Evolutionary conservation across 2,888 invertebrate genomes (phyloP).

Genomic region (Noctua fimbriata): DNA sequence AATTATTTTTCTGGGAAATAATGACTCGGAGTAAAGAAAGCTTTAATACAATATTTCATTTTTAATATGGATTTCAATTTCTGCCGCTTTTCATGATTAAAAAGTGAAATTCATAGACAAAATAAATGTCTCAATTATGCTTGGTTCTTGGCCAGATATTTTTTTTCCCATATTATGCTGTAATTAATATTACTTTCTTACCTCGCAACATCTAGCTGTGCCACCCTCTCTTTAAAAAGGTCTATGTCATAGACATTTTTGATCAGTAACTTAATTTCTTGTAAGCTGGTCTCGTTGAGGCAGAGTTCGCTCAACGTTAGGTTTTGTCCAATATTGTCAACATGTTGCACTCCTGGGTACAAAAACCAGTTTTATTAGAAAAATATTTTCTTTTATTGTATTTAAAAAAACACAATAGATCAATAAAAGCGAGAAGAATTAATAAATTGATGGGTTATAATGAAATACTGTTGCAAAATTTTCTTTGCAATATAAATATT

Average conservation of each 20-base stretch:
- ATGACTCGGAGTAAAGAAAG: neutral
- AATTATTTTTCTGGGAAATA: neutral
- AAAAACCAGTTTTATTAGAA: conserved; percentile 17
- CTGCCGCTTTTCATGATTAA: neutral
- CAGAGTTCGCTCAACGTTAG: conserved; percentile 51
- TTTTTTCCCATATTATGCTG: neutral
- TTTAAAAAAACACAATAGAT: neutral
- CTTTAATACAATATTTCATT: neutral
- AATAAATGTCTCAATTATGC: neutral
- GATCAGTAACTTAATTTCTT: conserved; percentile 70
- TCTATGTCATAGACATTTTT: conserved; percentile 63
- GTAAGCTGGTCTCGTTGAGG: conserved; percentile 66
- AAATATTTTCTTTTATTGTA: neutral
- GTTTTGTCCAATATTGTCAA: conserved; percentile 39
- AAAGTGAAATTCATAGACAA: neutral
- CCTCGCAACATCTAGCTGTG: conserved; percentile 65
- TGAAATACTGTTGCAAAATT: neutral
- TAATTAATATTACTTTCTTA: conserved; percentile 45
- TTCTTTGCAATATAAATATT: neutral
- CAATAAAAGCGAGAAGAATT: neutral
- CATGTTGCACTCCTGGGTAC: conserved; percentile 45
- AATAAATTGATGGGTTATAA: neutral
- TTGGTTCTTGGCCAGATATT: neutral
- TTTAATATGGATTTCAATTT: neutral
- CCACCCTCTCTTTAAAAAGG: conserved; percentile 63